Conservation (phyloP, 1,140 invertebrate genomes). For the Listronotus bonariensis region DNA sequence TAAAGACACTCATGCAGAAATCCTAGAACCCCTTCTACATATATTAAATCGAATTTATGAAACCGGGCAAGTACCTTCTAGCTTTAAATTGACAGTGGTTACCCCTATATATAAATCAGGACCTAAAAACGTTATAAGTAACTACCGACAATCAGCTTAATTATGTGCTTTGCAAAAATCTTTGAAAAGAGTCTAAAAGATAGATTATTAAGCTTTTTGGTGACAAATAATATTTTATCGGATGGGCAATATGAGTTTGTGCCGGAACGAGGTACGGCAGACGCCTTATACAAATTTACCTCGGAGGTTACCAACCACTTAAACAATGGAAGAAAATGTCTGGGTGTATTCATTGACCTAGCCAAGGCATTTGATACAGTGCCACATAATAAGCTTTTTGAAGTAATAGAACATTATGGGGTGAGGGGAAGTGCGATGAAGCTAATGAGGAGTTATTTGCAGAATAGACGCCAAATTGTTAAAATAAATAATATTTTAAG, state of each 20-base stretch:
- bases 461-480: constrained; percentile 8
- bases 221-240: constrained; percentile 4
- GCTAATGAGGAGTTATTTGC: constrained; percentile 16
- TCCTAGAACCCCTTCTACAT: constrained; percentile 13
- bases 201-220: constrained; percentile 37
- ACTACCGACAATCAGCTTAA: constrained; percentile 42
- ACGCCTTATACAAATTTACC: constrained; percentile 11
- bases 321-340: constrained; percentile 7
- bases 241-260: constrained; percentile 36
- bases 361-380: constrained; percentile 31
- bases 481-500: constrained; percentile 7
- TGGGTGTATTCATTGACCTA: constrained; percentile 23
- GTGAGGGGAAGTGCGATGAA: constrained; percentile 4
- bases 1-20: constrained; percentile 2
- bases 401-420: constrained; percentile 11
- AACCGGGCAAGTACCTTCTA: constrained; percentile 3
- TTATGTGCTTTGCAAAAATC: constrained; percentile 38
- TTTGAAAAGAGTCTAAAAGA: constrained; percentile 39
- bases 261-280: constrained; percentile 21
- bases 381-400: constrained; percentile 15
- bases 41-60: constrained; percentile 12
- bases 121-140: constrained; percentile 14
- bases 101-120: constrained; percentile 24
- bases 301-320: constrained; percentile 28
- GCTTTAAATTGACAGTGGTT: constrained; percentile 17